A percentile compares a stretch with the other conserved stretches of the same genome.
Evolutionary conservation across 2,113 vertebrate species (phyloP).

Genomic region (Neotragus moschatus): DNA sequence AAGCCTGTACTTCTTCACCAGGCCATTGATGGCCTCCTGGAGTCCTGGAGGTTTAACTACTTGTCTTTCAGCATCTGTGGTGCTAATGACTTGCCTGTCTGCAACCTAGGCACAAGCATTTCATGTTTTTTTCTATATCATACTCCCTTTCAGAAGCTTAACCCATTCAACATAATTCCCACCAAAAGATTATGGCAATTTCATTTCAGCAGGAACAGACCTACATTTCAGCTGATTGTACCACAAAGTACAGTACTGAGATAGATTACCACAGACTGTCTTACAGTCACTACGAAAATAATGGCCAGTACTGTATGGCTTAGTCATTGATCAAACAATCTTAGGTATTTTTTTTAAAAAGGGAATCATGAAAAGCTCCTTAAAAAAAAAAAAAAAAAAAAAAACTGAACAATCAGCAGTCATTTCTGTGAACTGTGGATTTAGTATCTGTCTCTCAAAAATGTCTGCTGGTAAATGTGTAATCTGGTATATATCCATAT

Average conservation of each 20-base stretch:
- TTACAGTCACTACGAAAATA: background rate
- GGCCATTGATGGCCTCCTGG: constrained; percentile 86
- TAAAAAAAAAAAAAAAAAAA: background rate
- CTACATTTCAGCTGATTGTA: background rate
- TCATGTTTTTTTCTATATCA: background rate
- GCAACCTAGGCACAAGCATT: constrained; percentile 78
- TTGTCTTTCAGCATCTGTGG: constrained; percentile 89
- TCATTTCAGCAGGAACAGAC: background rate
- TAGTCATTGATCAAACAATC: background rate
- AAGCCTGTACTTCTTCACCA: constrained; percentile 84
- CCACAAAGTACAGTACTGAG: background rate
- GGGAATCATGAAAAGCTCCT: background rate
- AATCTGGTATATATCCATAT: background rate
- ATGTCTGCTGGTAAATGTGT: background rate
- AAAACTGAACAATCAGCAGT: background rate
- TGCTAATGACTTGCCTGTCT: constrained; percentile 90
- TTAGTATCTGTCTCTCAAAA: background rate
- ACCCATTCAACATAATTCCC: background rate
- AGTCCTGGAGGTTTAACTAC: constrained; percentile 87
- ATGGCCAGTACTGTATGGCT: background rate
- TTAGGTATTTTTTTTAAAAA: background rate
- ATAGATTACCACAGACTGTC: background rate
- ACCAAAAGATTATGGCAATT: background rate
- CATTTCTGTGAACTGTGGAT: background rate
- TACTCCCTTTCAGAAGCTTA: background rate